phyloP scores from a whole-genome alignment of 2,888 invertebrate genomes.

The Lasioglossum calceatum region DNA sequence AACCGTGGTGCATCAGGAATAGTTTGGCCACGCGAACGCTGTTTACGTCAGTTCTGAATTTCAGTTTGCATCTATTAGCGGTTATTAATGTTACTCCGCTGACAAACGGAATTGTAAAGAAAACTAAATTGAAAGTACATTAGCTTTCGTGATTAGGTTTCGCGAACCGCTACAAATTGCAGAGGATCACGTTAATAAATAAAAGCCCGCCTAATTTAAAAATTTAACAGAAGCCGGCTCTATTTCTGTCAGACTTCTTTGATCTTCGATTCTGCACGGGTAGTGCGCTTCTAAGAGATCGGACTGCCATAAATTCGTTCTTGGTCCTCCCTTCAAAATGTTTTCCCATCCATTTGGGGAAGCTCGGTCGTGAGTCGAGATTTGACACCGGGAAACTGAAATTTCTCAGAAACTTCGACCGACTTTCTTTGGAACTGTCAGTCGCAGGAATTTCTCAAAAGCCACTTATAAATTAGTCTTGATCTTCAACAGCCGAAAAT shows the following conservation, averaged over 20 bases:
- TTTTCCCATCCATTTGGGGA: background rate
- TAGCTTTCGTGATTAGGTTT: background rate
- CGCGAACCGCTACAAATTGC: background rate
- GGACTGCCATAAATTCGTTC: background rate
- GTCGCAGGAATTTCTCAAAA: constrained; percentile 12
- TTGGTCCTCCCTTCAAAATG: background rate
- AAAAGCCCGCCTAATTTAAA: background rate
- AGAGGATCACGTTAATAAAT: background rate
- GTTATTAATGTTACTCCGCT: background rate
- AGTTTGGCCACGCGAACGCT: background rate
- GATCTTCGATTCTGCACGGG: background rate
- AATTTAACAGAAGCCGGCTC: background rate
- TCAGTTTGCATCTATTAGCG: background rate
- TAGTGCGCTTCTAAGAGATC: background rate
- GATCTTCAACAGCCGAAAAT: background rate
- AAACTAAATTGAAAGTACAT: background rate
- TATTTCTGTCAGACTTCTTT: background rate
- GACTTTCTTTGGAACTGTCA: background rate
- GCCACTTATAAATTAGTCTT: constrained; percentile 66
- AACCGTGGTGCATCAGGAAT: background rate
- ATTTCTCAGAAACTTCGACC: background rate
- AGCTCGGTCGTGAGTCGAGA: background rate
- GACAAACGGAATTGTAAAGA: background rate
- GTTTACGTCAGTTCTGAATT: background rate
- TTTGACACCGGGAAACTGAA: constrained; percentile 15